Evolutionary conservation across 2,797 vertebrate genomes (phyloP), one percentile per base, ranked within the genome.

Genomic region (Salarias fasciatus): DNA sequence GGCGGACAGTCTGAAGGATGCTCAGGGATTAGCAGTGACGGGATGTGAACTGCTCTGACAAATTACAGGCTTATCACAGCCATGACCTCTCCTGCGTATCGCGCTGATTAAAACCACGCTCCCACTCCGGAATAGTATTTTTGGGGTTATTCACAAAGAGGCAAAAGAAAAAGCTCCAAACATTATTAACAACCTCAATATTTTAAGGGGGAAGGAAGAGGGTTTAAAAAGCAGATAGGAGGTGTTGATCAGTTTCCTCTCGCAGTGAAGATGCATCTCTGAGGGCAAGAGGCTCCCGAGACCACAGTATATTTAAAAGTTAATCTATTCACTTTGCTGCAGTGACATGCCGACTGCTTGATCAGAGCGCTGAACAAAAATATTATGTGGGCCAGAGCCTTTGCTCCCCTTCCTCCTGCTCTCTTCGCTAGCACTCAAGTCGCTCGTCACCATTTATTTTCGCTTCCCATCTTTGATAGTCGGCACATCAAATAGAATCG

Each of bases 261-360:
- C 24, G 69, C 75, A 78, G 65, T 78, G 76, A 81, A 71, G 80
- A 83, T 75, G 69, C 63, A 40, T 86, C 88, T 90, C 89, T 1
- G 69, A 85, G 89, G 87, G 83, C 83, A 69, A 77, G 65, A 79
- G 79, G 85, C 84, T 86, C 89, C 74, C 15, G 89, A 87, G 88
- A 90, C 86, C 82, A 79, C 61, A 71, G 76, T 65, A 86, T 88
- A 87, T 90, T 92, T 89, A 91, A 92, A 92, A 91, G 86, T 92
- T 91, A 92, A 92, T 92, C 91, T 92, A 92, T 92, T 91, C 91
- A 92, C 91, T 92, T 91, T 92, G 88, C 89, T 88, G 85, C 86
- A 82, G 85, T 91, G 91, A 92, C 90, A 88, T 36, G 86, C 82
- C 71, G 80, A 70, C 87, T 86, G 87, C 88, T 91, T 92, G 91